Conservation (phyloP, 2,797 vertebrate species). For the Acipenser oxyrinchus region DNA sequence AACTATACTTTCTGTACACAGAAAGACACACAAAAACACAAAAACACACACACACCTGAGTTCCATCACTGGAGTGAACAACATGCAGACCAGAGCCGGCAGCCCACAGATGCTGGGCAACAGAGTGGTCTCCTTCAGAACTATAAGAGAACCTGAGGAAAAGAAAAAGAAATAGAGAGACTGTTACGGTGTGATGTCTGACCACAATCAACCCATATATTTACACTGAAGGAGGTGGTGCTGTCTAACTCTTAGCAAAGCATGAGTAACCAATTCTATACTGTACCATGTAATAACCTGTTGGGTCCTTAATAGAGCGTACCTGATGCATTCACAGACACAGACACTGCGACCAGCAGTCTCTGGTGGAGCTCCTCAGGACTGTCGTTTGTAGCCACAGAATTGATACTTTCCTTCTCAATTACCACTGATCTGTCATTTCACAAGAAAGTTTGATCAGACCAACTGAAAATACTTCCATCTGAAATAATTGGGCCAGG, state of each 20-base stretch:
- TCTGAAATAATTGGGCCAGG: too few species aligned
- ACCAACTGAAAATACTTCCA: too few species aligned
- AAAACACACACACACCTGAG: constrained; percentile 65
- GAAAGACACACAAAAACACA: too few species aligned
- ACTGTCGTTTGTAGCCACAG: constrained; percentile 58
- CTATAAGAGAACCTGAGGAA: constrained; percentile 58
- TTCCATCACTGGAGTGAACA: constrained; percentile 84
- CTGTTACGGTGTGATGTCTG: too few species aligned
- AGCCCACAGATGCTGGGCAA: constrained; percentile 82
- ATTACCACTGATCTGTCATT: constrained; percentile 54
- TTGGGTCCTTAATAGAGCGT: constrained; percentile 9
- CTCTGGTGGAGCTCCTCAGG: constrained; percentile 67
- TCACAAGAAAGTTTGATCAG: neutral
- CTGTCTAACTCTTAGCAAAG: too few species aligned
- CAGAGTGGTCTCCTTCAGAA: constrained; percentile 72
- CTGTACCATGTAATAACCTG: too few species aligned
- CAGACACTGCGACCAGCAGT: constrained; percentile 70
- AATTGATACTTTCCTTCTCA: constrained; percentile 74
- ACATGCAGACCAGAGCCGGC: constrained; percentile 72
- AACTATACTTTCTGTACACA: neutral
- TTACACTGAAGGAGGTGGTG: too few species aligned
- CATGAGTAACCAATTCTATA: too few species aligned
- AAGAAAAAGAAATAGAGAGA: constrained; percentile 5
- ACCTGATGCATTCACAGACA: constrained; percentile 69
- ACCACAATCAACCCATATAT: too few species aligned